Evolutionary conservation across 2,113 vertebrate species (phyloP), one percentile per base, ranked within the genome.

Genomic region (Ardeotis arabs): DNA sequence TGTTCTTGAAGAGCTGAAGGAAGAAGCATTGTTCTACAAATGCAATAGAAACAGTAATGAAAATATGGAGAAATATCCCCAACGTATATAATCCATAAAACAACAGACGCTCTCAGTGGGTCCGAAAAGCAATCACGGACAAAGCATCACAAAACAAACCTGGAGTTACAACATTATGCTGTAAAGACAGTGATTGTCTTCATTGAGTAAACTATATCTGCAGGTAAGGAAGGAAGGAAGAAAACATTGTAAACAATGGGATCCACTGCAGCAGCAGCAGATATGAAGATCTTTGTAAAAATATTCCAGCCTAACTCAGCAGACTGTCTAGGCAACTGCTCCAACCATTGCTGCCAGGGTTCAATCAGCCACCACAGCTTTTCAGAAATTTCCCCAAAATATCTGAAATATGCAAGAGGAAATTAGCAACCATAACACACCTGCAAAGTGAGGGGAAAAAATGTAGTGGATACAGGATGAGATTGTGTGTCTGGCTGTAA

Each of bases 1-100:
- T 63, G 27, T 87, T 93, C 87, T 92, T 91, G 84, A 84, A 95
- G 74, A 87, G 95, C 5, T 60, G 85, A 58, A 80, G 69, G 76
- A 88, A 77, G 64, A 45, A 91, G 69, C 49, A 1, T 22, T 84
- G 76, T 49, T 85, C 82, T 62, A 39, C 1, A 14, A 87, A 85
- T 18, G 59, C 16, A 89, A 79, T 2, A 82, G 55, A 67, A 77
- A 35, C 39, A 63, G 49, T 88, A 88, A 84, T 93, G 91, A 76
- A 84, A 88, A 93, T 56, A 70, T 9, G 21, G 79, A 95, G 82
- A 96, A 80, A 82, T 33, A 53, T 41, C 82, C 10, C 15, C 63
- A 2, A 4, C 66, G 62, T 82, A 72, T 31, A 66, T 87, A 87
- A 89, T 86, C 90, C 86, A 74, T 87, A 93, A 95, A 89, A 74